A percentile compares a stretch with the other conserved stretches of the same genome.
Evolutionary conservation across 2,888 invertebrate species (phyloP).

Genomic region (Patella depressa): DNA sequence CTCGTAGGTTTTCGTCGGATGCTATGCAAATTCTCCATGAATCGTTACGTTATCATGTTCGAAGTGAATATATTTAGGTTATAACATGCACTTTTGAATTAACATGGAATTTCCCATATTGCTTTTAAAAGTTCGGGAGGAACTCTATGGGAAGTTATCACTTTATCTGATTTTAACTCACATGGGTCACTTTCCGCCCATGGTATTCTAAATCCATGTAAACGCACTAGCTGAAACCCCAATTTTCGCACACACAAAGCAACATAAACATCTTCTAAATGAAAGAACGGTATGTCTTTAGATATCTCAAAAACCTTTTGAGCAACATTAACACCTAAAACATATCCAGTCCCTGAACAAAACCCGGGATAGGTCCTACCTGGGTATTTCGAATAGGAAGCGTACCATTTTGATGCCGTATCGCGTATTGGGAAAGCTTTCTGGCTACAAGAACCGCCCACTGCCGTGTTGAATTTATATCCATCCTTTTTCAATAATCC

Average conservation of each 20-base stretch:
- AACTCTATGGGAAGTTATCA: constrained; percentile 6
- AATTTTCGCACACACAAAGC: constrained; percentile 49
- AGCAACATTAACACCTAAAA: constrained; percentile 48
- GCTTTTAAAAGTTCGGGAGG: background rate
- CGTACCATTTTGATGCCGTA: constrained; percentile 55
- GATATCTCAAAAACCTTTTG: constrained; percentile 46
- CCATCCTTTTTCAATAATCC: constrained; percentile 5
- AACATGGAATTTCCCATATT: constrained; percentile 1
- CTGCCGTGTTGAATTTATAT: constrained; percentile 28
- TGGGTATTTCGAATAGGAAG: constrained; percentile 48
- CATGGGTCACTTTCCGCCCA: background rate
- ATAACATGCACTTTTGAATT: too few species aligned
- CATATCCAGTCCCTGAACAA: constrained; percentile 59
- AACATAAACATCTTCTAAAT: constrained; percentile 60
- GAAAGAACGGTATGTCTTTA: constrained; percentile 54
- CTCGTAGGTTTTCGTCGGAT: too few species aligned
- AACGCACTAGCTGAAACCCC: constrained; percentile 31
- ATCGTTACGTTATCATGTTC: too few species aligned
- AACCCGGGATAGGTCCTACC: constrained; percentile 51
- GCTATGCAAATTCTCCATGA: too few species aligned
- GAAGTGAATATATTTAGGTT: too few species aligned
- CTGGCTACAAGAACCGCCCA: constrained; percentile 43
- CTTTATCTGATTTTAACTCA: background rate
- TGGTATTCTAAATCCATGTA: constrained; percentile 40
- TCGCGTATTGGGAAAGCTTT: constrained; percentile 42